Evolutionary conservation across 2,113 vertebrate species (phyloP), one percentile per base, ranked within the genome.

Genomic region (Tetraodon nigroviridis): DNA sequence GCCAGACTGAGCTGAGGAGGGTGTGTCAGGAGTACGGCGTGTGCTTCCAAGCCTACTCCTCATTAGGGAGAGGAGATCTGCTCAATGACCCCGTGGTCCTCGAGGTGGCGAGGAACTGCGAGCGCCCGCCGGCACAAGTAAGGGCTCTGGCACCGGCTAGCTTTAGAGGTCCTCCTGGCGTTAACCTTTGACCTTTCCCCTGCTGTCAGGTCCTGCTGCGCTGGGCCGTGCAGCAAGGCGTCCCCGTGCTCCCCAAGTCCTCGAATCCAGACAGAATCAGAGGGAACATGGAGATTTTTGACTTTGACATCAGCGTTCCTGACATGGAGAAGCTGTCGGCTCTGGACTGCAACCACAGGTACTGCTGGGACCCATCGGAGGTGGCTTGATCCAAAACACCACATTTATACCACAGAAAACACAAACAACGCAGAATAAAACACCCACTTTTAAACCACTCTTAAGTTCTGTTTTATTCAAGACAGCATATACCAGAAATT

Each of bases 11-110:
- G 65, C 83, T 93, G 40, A 87, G 87, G 48, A 65, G 32, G 4
- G 76, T 91, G 46, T 94, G 92, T 63, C 16, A 67, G 20, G 78
- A 85, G 52, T 73, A 56, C 3, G 83, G 82, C 6, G 83, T 94
- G 32, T 91, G 91, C 68, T 89, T 94, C 15, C 91, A 93, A 66
- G 90, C 92, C 0, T 93, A 92, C 65, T 91, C 91, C 6, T 93
- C 92, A 2, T 68, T 94, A 37, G 92, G 91, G 2, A 84, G 67
- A 55, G 92, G 91, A 20, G 55, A 79, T 7, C 84, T 94, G 21
- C 7, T 92, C 27, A 58, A 64, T 21, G 80, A 90, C 24, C 81
- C 85, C 0, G 67, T 71, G 37, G 85, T 94, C 19, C 21, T 42
- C 20, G 81, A 84, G 15, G 79, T 93, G 42, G 91, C 93, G 6